These are phyloP conservation scores for Drosophila recens DNA, from an alignment of 2,888 invertebrate species.

Conservation along the genomic window DNA sequence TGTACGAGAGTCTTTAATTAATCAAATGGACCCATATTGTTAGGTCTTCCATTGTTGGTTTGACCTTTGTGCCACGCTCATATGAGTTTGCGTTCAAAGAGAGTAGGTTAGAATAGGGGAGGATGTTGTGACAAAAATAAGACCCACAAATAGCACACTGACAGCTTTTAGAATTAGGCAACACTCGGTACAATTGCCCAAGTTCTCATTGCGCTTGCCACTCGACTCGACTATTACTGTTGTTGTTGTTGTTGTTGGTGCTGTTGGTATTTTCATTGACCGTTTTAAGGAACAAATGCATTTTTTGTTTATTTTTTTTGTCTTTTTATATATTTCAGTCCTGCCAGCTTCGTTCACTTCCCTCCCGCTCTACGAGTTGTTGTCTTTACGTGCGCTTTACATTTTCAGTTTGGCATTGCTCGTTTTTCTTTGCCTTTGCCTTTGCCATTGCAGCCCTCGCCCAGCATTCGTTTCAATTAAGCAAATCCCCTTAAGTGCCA, in stretches of 20 bases:
- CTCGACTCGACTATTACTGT: constrained; percentile 6
- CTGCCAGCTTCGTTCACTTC: neutral
- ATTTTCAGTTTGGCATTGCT: constrained; percentile 57
- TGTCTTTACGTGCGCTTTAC: constrained; percentile 50
- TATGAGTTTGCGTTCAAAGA: neutral
- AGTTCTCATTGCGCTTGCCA: constrained; percentile 24
- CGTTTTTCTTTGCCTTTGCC: constrained; percentile 42
- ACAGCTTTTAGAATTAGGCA: constrained; percentile 61
- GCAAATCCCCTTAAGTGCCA: constrained; percentile 82
- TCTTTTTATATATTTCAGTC: constrained; percentile 44
- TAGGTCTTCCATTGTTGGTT: constrained; percentile 12
- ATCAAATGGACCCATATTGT: constrained; percentile 63
- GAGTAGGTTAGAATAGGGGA: neutral
- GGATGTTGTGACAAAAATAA: constrained; percentile 26
- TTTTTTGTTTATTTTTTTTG: constrained; percentile 64
- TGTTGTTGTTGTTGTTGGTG: constrained; percentile 11
- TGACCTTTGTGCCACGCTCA: constrained; percentile 9
- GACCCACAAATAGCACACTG: constrained; percentile 20
- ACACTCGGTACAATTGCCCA: constrained; percentile 51
- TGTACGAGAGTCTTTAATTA: constrained; percentile 57
- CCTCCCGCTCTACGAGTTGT: constrained; percentile 7
- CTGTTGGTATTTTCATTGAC: constrained; percentile 38
- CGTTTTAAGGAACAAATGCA: constrained; percentile 50
- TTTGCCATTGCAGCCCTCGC: constrained; percentile 46
- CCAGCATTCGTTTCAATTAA: constrained; percentile 80